These are phyloP conservation scores for Luperina nickerlii DNA, from an alignment of 2,888 invertebrate species.

Conservation along the genomic window DNA sequence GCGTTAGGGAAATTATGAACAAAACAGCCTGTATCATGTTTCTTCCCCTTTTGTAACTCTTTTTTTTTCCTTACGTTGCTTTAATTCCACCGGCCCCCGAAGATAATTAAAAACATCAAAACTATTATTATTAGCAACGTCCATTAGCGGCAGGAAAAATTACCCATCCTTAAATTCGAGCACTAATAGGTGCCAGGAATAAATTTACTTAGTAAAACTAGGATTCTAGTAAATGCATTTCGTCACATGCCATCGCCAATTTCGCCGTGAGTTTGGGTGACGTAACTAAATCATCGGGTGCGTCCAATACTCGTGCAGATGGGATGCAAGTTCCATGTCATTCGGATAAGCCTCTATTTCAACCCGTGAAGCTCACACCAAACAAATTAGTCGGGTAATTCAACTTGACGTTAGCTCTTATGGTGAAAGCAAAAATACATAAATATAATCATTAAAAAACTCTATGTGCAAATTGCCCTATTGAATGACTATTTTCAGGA, in stretches of 20 bases:
- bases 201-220: constrained; percentile 39
- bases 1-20: neutral
- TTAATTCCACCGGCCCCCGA: neutral
- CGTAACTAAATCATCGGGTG: constrained; percentile 40
- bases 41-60: neutral
- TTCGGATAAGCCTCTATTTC: neutral
- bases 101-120: neutral
- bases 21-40: neutral
- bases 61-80: neutral
- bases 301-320: neutral
- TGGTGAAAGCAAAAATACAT: neutral
- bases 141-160: constrained; percentile 7
- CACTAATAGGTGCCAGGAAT: neutral
- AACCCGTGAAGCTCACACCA: neutral
- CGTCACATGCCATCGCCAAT: constrained; percentile 13
- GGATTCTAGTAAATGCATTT: constrained; percentile 43
- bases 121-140: neutral
- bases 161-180: neutral
- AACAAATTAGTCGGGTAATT: constrained; percentile 9
- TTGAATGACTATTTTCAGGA: neutral
- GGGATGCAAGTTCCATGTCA: constrained; percentile 23
- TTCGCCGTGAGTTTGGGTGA: neutral
- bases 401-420: neutral
- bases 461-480: neutral
- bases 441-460: neutral